phyloP scores from a whole-genome alignment of 1,140 invertebrate genomes.

The Stratiolaelaps scimitus region DNA sequence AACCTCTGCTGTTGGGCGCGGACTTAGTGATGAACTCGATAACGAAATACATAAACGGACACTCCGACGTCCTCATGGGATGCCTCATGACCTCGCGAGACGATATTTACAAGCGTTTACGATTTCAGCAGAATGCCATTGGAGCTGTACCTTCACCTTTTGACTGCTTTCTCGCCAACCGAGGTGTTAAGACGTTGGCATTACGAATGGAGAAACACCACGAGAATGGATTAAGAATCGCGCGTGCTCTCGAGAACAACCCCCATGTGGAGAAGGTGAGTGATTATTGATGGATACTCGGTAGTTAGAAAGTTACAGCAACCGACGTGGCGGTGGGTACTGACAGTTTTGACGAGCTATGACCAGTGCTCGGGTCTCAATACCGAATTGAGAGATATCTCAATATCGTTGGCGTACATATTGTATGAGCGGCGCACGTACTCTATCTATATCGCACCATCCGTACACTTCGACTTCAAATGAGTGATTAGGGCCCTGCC shows the following conservation, averaged over 20 bases:
- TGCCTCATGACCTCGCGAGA: slow-evolving; percentile 61
- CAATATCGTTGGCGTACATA: too few species aligned
- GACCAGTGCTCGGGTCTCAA: too few species aligned
- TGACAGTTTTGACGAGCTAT: too few species aligned
- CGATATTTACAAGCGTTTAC: slow-evolving; percentile 55
- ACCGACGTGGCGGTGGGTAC: too few species aligned
- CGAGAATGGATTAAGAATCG: slow-evolving; percentile 60
- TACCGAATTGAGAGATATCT: too few species aligned
- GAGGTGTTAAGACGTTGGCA: slow-evolving; percentile 74
- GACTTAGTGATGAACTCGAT: slow-evolving; percentile 84
- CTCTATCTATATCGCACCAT: too few species aligned
- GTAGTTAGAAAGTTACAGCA: too few species aligned
- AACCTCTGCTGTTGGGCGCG: slow-evolving; percentile 74
- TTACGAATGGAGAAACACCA: slow-evolving; percentile 78
- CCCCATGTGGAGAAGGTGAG: slow-evolving; percentile 59
- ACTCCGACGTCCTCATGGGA: slow-evolving; percentile 96
- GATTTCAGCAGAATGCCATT: slow-evolving; percentile 80
- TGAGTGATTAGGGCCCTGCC: too few species aligned
- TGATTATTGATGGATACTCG: too few species aligned
- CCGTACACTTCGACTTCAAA: too few species aligned
- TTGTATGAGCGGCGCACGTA: too few species aligned
- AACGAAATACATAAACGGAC: slow-evolving; percentile 98
- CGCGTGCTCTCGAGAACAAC: slow-evolving; percentile 64
- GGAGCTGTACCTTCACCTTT: slow-evolving; percentile 89
- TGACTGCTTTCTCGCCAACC: slow-evolving; percentile 83